phyloP scores from a whole-genome alignment of 2,888 invertebrate species.

The Dermolepida albohirtum region DNA sequence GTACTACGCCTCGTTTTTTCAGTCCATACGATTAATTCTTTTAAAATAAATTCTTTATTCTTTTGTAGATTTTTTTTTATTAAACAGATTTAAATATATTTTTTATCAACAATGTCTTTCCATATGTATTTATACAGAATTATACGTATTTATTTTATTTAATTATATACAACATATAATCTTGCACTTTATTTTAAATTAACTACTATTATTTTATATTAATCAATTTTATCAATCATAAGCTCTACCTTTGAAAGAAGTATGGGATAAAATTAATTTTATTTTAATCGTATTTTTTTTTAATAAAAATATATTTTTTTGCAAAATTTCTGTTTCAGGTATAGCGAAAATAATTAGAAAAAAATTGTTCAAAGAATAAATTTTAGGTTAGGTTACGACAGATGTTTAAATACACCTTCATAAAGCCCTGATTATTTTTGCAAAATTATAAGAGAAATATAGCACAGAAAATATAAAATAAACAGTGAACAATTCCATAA shows the following conservation, averaged over 20 bases:
- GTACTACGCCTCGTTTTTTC: background rate
- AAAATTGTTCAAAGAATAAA: too few relatives aligned
- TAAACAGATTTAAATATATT: conserved; percentile 12
- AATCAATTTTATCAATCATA: conserved; percentile 23
- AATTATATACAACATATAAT: conserved; percentile 29
- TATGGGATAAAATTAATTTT: conserved; percentile 10
- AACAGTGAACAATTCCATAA: too few relatives aligned
- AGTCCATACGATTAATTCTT: conserved; percentile 2
- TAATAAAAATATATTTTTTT: too few relatives aligned
- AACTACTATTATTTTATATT: conserved; percentile 26
- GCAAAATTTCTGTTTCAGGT: too few relatives aligned
- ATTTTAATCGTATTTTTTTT: conserved; percentile 2
- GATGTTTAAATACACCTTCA: too few relatives aligned
- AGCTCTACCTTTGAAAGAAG: conserved; percentile 17
- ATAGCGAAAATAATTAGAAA: too few relatives aligned
- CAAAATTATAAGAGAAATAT: too few relatives aligned
- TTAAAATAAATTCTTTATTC: conserved; percentile 12
- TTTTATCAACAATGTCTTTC: conserved; percentile 10
- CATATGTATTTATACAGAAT: conserved; percentile 23
- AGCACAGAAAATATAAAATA: too few relatives aligned
- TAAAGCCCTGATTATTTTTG: too few relatives aligned
- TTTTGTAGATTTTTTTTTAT: conserved; percentile 19
- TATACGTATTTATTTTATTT: conserved; percentile 2
- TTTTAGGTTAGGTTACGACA: too few relatives aligned
- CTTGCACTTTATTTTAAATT: conserved; percentile 35